phyloP scores from a whole-genome alignment of 1,140 invertebrate genomes.

The Popillia japonica region DNA sequence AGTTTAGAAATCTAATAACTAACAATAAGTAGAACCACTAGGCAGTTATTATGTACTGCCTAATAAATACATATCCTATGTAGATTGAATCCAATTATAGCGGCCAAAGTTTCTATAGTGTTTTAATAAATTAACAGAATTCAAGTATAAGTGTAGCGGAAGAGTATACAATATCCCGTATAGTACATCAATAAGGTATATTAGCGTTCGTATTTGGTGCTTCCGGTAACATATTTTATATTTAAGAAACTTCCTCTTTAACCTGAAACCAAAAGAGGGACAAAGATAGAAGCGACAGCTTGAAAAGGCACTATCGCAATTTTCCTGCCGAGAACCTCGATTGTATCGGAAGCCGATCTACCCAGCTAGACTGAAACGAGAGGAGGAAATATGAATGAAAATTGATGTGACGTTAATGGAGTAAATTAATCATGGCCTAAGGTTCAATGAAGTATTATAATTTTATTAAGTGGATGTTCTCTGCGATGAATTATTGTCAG shows the following conservation, averaged over 20 bases:
- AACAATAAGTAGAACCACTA: no score
- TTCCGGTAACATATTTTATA: not conserved
- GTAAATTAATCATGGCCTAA: slow-evolving; percentile 37
- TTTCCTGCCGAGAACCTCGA: not conserved
- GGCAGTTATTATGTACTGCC: no score
- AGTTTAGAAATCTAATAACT: no score
- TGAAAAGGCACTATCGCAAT: not conserved
- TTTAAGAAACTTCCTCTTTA: not conserved
- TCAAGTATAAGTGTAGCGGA: no score
- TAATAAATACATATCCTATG: no score
- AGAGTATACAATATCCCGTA: no score
- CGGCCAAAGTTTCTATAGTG: no score
- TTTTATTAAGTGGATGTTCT: slow-evolving; percentile 37
- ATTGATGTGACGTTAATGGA: slow-evolving; percentile 38
- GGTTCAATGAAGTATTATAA: slow-evolving; percentile 37
- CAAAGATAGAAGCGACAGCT: not conserved
- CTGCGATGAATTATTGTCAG: slow-evolving; percentile 21
- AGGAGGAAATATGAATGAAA: slow-evolving; percentile 15
- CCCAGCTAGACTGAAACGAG: not conserved
- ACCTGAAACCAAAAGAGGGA: not conserved
- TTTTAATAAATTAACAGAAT: no score
- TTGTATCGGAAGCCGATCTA: not conserved
- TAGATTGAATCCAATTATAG: no score
- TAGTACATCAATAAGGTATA: no score
- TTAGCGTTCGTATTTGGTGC: no score